Percentiles rank a stretch among this genome's conserved stretches.
phyloP scores from a whole-genome alignment of 2,113 vertebrate species.

The Channa maculata region DNA sequence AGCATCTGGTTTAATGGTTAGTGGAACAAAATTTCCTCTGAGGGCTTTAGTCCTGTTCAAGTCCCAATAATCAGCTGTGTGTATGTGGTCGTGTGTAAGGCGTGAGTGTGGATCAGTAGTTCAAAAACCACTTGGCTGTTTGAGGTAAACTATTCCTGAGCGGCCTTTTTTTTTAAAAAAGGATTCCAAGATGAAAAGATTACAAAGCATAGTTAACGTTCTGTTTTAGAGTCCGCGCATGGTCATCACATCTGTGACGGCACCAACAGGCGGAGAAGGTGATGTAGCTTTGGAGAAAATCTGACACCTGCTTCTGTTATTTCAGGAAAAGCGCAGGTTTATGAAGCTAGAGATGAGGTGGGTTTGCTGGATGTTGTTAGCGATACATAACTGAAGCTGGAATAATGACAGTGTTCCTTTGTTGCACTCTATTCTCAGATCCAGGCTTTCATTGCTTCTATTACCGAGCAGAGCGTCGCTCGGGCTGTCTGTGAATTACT shows the following conservation, averaged over 20 bases:
- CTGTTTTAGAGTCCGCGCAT: background rate
- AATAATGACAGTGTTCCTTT: background rate
- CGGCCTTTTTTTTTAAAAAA: background rate
- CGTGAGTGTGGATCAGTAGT: slow-evolving; percentile 46
- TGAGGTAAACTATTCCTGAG: background rate
- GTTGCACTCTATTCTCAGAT: background rate
- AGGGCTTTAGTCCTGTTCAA: background rate
- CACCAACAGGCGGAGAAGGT: slow-evolving; percentile 14
- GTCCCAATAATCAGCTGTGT: slow-evolving; percentile 1
- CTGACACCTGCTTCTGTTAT: slow-evolving; percentile 45
- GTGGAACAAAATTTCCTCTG: no score
- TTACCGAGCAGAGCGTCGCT: background rate
- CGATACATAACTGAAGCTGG: background rate
- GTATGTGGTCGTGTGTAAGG: slow-evolving; percentile 8
- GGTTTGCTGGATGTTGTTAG: background rate
- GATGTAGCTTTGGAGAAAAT: slow-evolving; percentile 24
- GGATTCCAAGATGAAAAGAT: background rate
- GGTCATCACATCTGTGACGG: background rate
- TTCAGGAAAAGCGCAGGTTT: slow-evolving; percentile 11
- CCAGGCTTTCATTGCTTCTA: slow-evolving; percentile 14
- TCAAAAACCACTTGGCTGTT: slow-evolving; percentile 34
- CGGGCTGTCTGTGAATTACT: slow-evolving; percentile 1
- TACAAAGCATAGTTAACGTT: background rate
- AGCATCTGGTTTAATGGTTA: no score
- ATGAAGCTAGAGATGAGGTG: slow-evolving; percentile 29